A percentile compares a stretch with the other conserved stretches of the same genome.
These are phyloP conservation scores for Botia almorhae DNA, from an alignment of 2,797 vertebrate genomes.

Conservation along the genomic window DNA sequence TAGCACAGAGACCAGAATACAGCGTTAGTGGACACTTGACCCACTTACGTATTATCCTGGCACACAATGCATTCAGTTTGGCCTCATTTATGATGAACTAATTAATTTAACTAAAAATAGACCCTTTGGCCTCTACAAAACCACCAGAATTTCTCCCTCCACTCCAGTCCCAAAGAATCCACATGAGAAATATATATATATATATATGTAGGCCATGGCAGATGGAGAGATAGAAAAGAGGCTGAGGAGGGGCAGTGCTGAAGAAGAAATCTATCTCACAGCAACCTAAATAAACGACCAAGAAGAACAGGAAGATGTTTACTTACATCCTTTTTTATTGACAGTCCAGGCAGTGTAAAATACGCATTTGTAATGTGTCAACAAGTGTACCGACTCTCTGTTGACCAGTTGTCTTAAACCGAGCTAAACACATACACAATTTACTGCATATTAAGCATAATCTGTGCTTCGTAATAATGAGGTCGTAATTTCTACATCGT, in stretches of 20 bases:
- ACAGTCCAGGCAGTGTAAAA: slow-evolving; percentile 59
- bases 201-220: slow-evolving; percentile 60
- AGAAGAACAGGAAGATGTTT: slow-evolving; percentile 12
- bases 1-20: slow-evolving; percentile 32
- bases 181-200: slow-evolving; percentile 58
- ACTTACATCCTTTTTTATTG: slow-evolving; percentile 52
- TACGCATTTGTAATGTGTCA: slow-evolving; percentile 59
- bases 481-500: not conserved
- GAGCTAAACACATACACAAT: slow-evolving; percentile 36
- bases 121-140: slow-evolving; percentile 51
- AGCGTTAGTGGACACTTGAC: slow-evolving; percentile 36
- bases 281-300: slow-evolving; percentile 28
- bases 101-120: slow-evolving; percentile 83
- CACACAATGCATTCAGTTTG: slow-evolving; percentile 59
- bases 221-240: slow-evolving; percentile 52
- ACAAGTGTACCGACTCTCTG: slow-evolving; percentile 36
- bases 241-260: slow-evolving; percentile 19
- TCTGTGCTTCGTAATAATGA: slow-evolving; percentile 24
- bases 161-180: slow-evolving; percentile 52
- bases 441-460: slow-evolving; percentile 41
- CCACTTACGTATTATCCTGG: slow-evolving; percentile 58
- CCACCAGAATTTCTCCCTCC: slow-evolving; percentile 61
- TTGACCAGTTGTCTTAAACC: slow-evolving; percentile 28
- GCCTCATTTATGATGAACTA: slow-evolving; percentile 78
- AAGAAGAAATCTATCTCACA: slow-evolving; percentile 28